Evolutionary conservation across 2,113 vertebrate genomes (phyloP), one percentile per base, ranked within the genome.

Genomic region (Girardinichthys multiradiatus): DNA sequence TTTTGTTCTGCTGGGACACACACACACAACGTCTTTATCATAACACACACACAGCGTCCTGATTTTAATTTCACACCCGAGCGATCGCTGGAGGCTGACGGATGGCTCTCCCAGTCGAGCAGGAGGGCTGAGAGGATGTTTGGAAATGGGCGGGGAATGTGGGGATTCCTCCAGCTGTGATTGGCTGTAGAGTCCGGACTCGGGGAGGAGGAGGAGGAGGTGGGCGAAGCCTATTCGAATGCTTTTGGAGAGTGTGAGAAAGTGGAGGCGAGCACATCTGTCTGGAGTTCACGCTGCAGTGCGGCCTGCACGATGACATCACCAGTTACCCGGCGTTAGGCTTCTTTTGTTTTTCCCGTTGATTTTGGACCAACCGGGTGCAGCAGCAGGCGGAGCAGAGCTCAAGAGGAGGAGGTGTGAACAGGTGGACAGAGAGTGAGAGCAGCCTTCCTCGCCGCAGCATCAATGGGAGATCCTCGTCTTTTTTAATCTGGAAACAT

Each of bases 1-100:
- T 92, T 85, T 70, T 79, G 78, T 81, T 82, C 74, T 72, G 28
- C 63, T 66, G 72, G 70, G 74, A 4, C 33, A 64, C 61, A 59
- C 76, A 61, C 68, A 72, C 72, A 74, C 72, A 70, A n/a, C n/a
- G n/a, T n/a, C n/a, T n/a, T n/a, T n/a, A n/a, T n/a, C n/a, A n/a
- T n/a, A n/a, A 72, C 74, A 75, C 75, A 76, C 74, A 57, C 63
- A 9, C 72, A 73, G 58, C n/a, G 64, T 58, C 72, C 86, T 81
- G 92, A 95, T 96, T 96, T 95, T 95, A 96, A 97, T 97, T 97
- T 97, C 95, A 96, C 93, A 92, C 91, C 89, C 92, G 89, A 94
- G 91, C 89, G 87, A 89, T 91, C 91, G 62, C 90, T 76, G 79
- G 84, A 93, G 94, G 92, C 93, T 95, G 96, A 96, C 91, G 61